phyloP scores from a whole-genome alignment of 2,113 vertebrate species.

The Rousettus leschenaultii region DNA sequence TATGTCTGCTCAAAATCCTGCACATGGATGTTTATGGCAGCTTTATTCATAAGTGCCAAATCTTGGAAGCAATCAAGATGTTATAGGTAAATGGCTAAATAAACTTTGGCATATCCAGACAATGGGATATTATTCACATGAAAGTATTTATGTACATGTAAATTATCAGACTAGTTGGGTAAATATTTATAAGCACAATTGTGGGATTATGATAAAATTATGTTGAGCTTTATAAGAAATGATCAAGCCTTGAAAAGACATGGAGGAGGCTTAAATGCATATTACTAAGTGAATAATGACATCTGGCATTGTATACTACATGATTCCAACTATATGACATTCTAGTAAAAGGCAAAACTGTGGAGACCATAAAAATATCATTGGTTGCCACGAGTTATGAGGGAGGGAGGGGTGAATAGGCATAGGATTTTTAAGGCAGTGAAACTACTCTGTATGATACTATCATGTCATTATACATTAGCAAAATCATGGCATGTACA shows the following conservation, averaged over 20 bases:
- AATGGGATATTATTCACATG: too few species aligned
- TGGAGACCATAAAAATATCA: not conserved
- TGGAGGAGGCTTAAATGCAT: not conserved
- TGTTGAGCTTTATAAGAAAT: too few species aligned
- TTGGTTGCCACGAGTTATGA: not conserved
- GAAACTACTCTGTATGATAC: not conserved
- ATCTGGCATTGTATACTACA: not conserved
- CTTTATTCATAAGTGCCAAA: not conserved
- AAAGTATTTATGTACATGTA: too few species aligned
- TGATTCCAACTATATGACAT: not conserved
- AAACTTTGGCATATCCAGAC: not conserved
- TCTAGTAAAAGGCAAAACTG: not conserved
- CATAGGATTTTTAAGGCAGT: not conserved
- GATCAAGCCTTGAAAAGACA: not conserved
- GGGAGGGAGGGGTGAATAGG: not conserved
- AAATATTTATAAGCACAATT: too few species aligned
- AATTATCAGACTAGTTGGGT: too few species aligned
- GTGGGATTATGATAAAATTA: too few species aligned
- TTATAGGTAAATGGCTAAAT: not conserved
- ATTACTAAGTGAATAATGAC: not conserved
- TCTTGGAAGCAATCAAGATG: not conserved
- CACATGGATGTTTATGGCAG: not conserved
- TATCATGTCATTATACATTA: not conserved
- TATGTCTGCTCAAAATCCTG: not conserved
- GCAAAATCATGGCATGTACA: not conserved